Base-by-base conservation (phyloP, 53 echinoderm and acorn worm genomes). In the Temnopleurus reevesii region DNA sequence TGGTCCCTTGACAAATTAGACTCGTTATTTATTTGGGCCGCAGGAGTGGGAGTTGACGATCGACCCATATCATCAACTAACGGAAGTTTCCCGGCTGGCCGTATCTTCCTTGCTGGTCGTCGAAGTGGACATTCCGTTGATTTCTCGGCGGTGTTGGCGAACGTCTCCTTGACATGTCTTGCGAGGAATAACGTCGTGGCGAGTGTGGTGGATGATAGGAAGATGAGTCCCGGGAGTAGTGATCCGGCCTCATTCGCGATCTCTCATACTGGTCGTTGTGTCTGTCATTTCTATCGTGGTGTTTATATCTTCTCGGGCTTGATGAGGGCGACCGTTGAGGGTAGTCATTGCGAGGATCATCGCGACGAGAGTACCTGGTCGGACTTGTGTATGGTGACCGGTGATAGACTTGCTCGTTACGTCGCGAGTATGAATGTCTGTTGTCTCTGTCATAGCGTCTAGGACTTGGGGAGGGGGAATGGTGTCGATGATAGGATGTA, bases 1-100 rank as follows among this genome's bases (percentile, higher is more conserved):
- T 4, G 1, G n/a, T n/a, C n/a, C 59, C 30, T 30, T 59, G 58
- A 2, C 1, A 23, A 23, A 1, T 80, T 5, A 9, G 24, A 3
- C 21, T 51, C 23, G 49, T 49, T 43, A 25, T 47, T 80, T 41
- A 21, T 38, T 29, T 4, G 24, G n/a, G 80, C 44, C 47, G 19
- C 29, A 19, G 1, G 12, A 56, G 57, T 17, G 9, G 15, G 33
- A 19, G 83, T 10, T 55, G 83, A 12, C 27, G 53, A 47, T 0
- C 53, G 81, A 47, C 81, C 81, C 81, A 0, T 30, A 12, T 47
- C 31, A 81, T 36, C 83, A 55, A 55, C 36, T 54, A 35, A 33
- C 55, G 19, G 56, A 18, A 83, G 56, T 83, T 83, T 83, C 56
- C 83, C 56, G 46, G 17, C 23, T 79, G 2, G 53, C 53, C 53